These are phyloP conservation scores for Pandemis corylana DNA, from an alignment of 2,888 invertebrate genomes.

Conservation along the genomic window DNA sequence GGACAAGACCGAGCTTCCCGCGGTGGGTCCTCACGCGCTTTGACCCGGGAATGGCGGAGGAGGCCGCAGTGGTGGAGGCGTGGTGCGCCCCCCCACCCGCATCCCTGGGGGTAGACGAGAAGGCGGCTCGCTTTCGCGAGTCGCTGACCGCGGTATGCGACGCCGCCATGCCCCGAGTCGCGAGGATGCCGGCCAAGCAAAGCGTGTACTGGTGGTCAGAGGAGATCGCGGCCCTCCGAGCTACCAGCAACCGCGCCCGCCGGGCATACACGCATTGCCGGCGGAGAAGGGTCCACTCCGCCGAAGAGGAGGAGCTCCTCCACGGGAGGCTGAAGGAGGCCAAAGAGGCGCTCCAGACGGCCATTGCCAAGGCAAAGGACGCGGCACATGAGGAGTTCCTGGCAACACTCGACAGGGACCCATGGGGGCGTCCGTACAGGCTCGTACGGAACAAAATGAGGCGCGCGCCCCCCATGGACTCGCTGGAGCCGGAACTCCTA, in stretches of 20 bases:
- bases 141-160: too few relatives aligned
- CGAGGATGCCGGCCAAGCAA: not conserved
- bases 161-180: too few relatives aligned
- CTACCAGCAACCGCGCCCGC: too few relatives aligned
- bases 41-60: too few relatives aligned
- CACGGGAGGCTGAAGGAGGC: not conserved
- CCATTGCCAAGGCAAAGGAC: constrained; percentile 1
- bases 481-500: not conserved
- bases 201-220: not conserved
- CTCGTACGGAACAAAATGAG: not conserved
- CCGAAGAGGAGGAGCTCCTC: not conserved
- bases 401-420: not conserved
- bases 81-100: too few relatives aligned
- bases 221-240: too few relatives aligned
- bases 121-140: too few relatives aligned
- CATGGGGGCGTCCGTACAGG: too few relatives aligned
- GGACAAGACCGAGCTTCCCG: too few relatives aligned
- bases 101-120: too few relatives aligned
- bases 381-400: not conserved
- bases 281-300: not conserved
- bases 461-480: not conserved
- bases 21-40: too few relatives aligned
- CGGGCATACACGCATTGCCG: not conserved
- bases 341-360: not conserved
- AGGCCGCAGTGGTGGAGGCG: too few relatives aligned